phyloP scores from a whole-genome alignment of 2,888 invertebrate species.

The Drosophila mimica region DNA sequence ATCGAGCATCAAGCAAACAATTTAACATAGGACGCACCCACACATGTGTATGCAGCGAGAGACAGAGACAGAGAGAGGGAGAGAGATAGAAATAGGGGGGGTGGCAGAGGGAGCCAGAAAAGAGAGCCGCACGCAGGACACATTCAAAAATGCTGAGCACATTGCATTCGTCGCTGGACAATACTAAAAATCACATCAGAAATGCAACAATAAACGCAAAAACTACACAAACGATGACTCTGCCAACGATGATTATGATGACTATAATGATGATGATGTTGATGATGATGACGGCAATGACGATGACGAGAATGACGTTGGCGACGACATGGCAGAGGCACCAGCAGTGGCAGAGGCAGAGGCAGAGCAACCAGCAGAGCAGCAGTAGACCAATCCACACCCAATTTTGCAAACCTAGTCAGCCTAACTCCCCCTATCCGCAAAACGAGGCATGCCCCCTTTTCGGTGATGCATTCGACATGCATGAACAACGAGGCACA shows the following conservation, averaged over 20 bases:
- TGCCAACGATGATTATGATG: constrained; percentile 30
- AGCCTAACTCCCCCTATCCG: neutral
- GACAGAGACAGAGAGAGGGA: neutral
- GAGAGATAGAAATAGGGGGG: neutral
- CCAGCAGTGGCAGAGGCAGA: constrained; percentile 21
- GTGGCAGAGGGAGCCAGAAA: neutral
- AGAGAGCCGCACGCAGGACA: constrained; percentile 40
- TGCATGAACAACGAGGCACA: constrained; percentile 68
- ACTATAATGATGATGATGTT: constrained; percentile 28
- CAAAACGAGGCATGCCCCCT: constrained; percentile 1
- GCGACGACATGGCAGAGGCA: constrained; percentile 61
- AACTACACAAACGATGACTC: constrained; percentile 67
- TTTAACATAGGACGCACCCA: constrained; percentile 64
- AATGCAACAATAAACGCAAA: constrained; percentile 81
- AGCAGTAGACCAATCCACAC: constrained; percentile 27
- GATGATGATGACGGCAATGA: constrained; percentile 54
- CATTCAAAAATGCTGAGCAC: constrained; percentile 75
- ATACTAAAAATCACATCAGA: constrained; percentile 82
- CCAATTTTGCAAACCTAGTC: constrained; percentile 43
- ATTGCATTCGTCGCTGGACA: constrained; percentile 79
- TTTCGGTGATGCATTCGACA: constrained; percentile 73
- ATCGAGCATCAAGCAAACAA: constrained; percentile 82
- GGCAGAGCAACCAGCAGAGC: constrained; percentile 23
- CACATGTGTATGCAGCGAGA: constrained; percentile 26
- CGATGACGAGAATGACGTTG: constrained; percentile 63